Percentiles rank a stretch among this genome's conserved stretches.
Conservation (phyloP, 2,888 invertebrate genomes). For the Sialis fuliginosa region DNA sequence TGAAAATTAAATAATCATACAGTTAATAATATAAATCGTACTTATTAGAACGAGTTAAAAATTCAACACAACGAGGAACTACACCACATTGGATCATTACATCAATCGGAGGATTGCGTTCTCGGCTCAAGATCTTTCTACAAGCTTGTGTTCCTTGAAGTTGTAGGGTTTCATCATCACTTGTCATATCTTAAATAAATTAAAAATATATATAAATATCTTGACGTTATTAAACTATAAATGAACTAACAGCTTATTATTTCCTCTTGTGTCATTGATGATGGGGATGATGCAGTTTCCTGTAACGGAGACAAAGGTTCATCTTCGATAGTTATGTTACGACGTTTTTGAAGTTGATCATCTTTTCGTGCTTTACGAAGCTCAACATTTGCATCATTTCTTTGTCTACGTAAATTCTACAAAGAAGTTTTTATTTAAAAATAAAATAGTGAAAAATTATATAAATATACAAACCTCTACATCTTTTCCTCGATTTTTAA, state of each 20-base stretch:
- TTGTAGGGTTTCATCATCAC: slow-evolving; percentile 39
- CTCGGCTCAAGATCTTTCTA: slow-evolving; percentile 72
- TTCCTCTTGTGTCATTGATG: slow-evolving; percentile 44
- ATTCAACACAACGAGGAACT: slow-evolving; percentile 65
- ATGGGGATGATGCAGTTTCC: slow-evolving; percentile 23
- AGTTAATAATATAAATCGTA: slow-evolving; percentile 23
- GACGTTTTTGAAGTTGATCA: slow-evolving; percentile 78
- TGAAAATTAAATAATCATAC: not conserved
- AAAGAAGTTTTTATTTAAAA: slow-evolving; percentile 17
- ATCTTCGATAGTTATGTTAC: slow-evolving; percentile 39
- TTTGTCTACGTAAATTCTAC: slow-evolving; percentile 68
- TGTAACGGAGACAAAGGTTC: slow-evolving; percentile 33
- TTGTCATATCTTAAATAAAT: slow-evolving; percentile 38
- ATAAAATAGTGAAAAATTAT: not conserved
- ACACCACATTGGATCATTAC: slow-evolving; percentile 68
- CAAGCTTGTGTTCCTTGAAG: slow-evolving; percentile 63
- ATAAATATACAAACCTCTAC: slow-evolving; percentile 38
- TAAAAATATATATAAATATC: slow-evolving; percentile 1
- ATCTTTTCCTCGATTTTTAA: slow-evolving; percentile 64
- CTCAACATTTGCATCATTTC: slow-evolving; percentile 78
- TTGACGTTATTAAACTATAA: not conserved
- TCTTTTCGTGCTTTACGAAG: slow-evolving; percentile 86
- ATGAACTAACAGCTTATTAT: slow-evolving; percentile 39
- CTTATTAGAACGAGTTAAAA: slow-evolving; percentile 54
- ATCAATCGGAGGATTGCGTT: slow-evolving; percentile 82